Base-by-base conservation (phyloP, 2,888 invertebrate genomes). In the Drosophila diplacantha region DNA sequence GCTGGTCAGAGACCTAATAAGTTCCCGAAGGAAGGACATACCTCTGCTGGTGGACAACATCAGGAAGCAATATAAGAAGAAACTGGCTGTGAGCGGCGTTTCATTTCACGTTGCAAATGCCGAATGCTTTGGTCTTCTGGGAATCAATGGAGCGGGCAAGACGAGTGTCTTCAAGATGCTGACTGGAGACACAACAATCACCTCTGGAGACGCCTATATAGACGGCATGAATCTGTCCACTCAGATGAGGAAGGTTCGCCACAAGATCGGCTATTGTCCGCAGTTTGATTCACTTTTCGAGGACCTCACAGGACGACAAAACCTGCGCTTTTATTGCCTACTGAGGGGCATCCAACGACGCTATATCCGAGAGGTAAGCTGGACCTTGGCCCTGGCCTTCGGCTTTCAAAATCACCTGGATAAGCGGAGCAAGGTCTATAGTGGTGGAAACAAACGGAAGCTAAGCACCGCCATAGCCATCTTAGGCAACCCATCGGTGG, bases 151-250 rank as follows among this genome's bases (percentile, higher is more conserved):
- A 5, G 95, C 95, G 1, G 95, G 95, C 0, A 95, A 95, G 87
- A 95, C 94, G 0, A 92, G 93, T 1, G 95, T 96, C 0, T 96
- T 96, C 86, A 93, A 93, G 87, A 95, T 95, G 93, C 88, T 96
- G 68, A 95, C 95, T 55, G 96, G 96, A 0, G 95, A 95, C 83
- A 92, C 92, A 73, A 85, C 87, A 5, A 91, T 94, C 12, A 91
- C 93, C 0, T 89, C 90, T 38, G 95, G 95, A 0, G 91, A 92
- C 56, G 93, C 92, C 1, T 93, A 89, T 87, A 90, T 95, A 12
- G 88, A 90, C 64, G 91, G 91, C 6, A 73, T 88, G 41, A 90
- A 89, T 3, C 87, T 91, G 9, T 87, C 89, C 73, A 89, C 72
- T 1, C 80, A 91, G 29, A 14, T 31, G 44, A 8, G 31, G 0